Evolutionary conservation across 1,140 invertebrate species (phyloP).

Genomic region (Acromyrmex charruanus): DNA sequence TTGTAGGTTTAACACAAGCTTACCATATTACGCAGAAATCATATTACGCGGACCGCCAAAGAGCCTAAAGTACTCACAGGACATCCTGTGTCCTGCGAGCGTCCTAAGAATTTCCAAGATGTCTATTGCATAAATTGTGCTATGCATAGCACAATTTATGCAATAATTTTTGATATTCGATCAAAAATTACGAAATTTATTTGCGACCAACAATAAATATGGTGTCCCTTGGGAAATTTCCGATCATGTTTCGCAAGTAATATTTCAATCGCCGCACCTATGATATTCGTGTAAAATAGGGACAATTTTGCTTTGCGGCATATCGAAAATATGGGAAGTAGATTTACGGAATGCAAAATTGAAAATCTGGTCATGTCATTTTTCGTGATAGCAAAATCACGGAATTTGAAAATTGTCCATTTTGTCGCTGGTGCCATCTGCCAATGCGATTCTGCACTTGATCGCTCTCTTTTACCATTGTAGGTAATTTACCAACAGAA

Average conservation of each 20-base stretch:
- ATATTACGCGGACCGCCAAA: too few species aligned
- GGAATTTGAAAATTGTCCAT: background rate
- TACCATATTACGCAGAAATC: too few species aligned
- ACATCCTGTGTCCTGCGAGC: too few species aligned
- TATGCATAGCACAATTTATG: too few species aligned
- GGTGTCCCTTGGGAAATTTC: background rate
- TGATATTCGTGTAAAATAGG: background rate
- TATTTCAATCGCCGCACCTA: background rate
- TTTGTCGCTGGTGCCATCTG: constrained; percentile 18
- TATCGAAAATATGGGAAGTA: too few species aligned
- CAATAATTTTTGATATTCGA: background rate
- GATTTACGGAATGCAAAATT: background rate
- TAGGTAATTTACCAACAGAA: background rate
- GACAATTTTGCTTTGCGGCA: background rate
- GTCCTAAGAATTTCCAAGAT: too few species aligned
- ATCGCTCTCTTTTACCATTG: background rate
- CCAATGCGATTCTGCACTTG: background rate
- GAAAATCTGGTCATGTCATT: background rate
- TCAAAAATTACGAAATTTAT: background rate
- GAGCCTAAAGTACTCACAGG: too few species aligned
- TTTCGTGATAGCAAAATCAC: too few species aligned
- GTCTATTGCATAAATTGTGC: too few species aligned
- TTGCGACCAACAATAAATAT: background rate
- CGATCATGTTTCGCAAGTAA: background rate
- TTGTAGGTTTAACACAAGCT: too few species aligned